These are phyloP conservation scores for Meteorus cinctellus DNA, from an alignment of 2,888 invertebrate species.

Conservation along the genomic window DNA sequence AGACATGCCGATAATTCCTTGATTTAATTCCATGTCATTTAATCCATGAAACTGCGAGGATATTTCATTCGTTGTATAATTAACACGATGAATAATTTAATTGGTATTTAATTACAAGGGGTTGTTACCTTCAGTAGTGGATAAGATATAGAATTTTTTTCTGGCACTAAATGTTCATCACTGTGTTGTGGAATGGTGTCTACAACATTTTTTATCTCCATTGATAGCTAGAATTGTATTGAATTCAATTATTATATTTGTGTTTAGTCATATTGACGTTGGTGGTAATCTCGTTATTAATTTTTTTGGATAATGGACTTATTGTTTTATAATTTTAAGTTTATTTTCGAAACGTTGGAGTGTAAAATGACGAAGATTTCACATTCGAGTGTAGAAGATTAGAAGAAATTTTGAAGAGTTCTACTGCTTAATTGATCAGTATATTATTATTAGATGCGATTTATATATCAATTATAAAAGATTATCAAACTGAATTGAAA, in stretches of 20 bases:
- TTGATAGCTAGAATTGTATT: slow-evolving; percentile 56
- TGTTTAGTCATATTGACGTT: background rate
- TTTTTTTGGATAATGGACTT: too few relatives aligned
- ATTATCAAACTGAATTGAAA: background rate
- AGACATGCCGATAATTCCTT: slow-evolving; percentile 63
- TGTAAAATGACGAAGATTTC: too few relatives aligned
- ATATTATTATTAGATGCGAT: too few relatives aligned
- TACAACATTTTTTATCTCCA: slow-evolving; percentile 55
- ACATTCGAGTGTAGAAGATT: too few relatives aligned
- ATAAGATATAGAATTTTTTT: slow-evolving; percentile 60
- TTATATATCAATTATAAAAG: too few relatives aligned
- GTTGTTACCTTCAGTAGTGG: slow-evolving; percentile 62
- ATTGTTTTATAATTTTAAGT: too few relatives aligned
- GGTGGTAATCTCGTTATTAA: too few relatives aligned
- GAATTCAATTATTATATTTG: slow-evolving; percentile 15
- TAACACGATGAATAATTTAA: background rate
- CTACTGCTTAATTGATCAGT: too few relatives aligned
- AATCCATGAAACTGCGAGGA: slow-evolving; percentile 61
- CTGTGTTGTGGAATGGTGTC: slow-evolving; percentile 41
- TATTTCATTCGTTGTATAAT: background rate
- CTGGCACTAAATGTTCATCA: slow-evolving; percentile 56
- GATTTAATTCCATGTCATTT: slow-evolving; percentile 66
- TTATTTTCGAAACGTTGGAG: too few relatives aligned
- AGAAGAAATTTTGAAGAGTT: too few relatives aligned
- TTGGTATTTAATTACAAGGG: slow-evolving; percentile 12